These are phyloP conservation scores for Rotaria socialis DNA, from an alignment of 2,888 invertebrate genomes.

Conservation along the genomic window DNA sequence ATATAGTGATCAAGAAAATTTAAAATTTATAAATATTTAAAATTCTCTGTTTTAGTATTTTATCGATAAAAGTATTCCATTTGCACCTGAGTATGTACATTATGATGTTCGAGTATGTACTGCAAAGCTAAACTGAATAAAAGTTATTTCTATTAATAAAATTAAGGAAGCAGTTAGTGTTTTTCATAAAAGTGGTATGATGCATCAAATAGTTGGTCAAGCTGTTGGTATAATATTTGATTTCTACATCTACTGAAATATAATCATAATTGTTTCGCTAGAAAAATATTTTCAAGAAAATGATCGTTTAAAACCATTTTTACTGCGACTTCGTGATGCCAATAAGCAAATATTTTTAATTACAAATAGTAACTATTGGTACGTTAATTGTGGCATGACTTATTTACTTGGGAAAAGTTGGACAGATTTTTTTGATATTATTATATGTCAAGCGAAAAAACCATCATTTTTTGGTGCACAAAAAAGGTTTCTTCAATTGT, in stretches of 20 bases:
- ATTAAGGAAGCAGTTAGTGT: constrained; percentile 32
- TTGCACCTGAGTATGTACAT: constrained; percentile 89
- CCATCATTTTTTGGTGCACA: constrained; percentile 80
- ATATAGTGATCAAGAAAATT: not conserved
- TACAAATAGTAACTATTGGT: constrained; percentile 90
- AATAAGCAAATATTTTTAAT: constrained; percentile 86
- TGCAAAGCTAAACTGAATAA: too few species aligned
- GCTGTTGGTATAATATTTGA: constrained; percentile 39
- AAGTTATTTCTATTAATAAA: not conserved
- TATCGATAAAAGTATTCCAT: constrained; percentile 78
- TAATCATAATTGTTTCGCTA: constrained; percentile 55
- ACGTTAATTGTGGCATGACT: constrained; percentile 84
- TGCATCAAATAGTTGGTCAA: constrained; percentile 40
- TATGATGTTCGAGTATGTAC: constrained; percentile 69
- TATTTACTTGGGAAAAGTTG: constrained; percentile 80
- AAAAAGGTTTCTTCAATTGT: not conserved
- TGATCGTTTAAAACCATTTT: constrained; percentile 65
- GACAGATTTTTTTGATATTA: constrained; percentile 85
- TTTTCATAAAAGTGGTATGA: constrained; percentile 42
- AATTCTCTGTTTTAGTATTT: constrained; percentile 67
- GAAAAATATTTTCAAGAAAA: not conserved
- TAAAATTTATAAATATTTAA: not conserved
- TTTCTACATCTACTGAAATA: not conserved
- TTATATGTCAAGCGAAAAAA: constrained; percentile 82
- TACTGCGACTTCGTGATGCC: constrained; percentile 70